Conservation (phyloP, 2,888 invertebrate species). For the Leptothorax acervorum region DNA sequence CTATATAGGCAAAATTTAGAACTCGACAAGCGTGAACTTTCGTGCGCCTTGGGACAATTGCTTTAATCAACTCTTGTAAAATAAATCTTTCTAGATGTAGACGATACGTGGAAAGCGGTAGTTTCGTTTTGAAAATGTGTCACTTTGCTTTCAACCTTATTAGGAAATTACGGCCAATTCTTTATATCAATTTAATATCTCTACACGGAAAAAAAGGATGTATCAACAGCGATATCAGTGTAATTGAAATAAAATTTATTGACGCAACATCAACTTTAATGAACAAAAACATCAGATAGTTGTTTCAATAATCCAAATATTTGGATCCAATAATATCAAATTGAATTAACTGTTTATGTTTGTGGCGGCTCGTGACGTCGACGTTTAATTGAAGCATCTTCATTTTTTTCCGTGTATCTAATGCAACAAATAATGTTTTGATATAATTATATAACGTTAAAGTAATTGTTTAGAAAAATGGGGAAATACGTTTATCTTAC, state of each 20-base stretch:
- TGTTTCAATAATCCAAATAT: too few species aligned
- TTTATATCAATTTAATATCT: background rate
- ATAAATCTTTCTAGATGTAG: background rate
- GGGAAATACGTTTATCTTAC: background rate
- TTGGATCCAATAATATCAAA: too few species aligned
- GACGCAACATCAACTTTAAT: too few species aligned
- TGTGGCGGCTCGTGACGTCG: too few species aligned
- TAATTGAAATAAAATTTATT: too few species aligned
- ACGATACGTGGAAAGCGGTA: background rate
- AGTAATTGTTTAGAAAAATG: background rate
- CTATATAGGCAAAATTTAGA: constrained; percentile 6
- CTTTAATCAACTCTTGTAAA: constrained; percentile 1
- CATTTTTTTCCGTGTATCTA: background rate
- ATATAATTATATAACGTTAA: background rate
- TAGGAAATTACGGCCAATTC: background rate
- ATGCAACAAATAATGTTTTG: background rate
- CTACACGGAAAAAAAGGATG: too few species aligned
- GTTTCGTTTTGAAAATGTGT: background rate
- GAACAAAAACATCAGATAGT: too few species aligned
- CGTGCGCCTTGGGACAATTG: background rate
- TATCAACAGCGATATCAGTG: too few species aligned
- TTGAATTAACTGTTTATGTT: too few species aligned
- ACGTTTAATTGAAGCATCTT: too few species aligned
- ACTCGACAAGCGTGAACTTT: background rate
- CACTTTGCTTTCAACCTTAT: background rate